Evolutionary conservation across 2,888 invertebrate species (phyloP).

Genomic region (Colletes collaris): DNA sequence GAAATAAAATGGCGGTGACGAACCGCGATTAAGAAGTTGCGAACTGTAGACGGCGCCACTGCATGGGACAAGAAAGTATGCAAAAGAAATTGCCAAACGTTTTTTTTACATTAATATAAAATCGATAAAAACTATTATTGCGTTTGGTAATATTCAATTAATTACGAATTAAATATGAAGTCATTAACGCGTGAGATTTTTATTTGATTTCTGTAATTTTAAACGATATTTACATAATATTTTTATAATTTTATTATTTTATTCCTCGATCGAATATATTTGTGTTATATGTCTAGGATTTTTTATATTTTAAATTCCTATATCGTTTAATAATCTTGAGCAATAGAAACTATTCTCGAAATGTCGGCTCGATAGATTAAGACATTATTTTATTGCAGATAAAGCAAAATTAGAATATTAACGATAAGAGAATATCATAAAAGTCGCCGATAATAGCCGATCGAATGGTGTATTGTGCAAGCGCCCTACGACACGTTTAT

Average conservation of each 20-base stretch:
- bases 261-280: not conserved
- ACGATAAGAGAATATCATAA: constrained; percentile 41
- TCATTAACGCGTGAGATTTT: not conserved
- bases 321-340: not conserved
- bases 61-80: constrained; percentile 38
- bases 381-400: constrained; percentile 38
- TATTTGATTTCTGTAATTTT: not conserved
- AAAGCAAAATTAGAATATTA: constrained; percentile 40
- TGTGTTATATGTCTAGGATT: too few species aligned
- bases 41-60: constrained; percentile 64
- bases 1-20: constrained; percentile 73
- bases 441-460: constrained; percentile 36
- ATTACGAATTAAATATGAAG: not conserved
- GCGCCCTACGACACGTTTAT: constrained; percentile 29
- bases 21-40: constrained; percentile 33
- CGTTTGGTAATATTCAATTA: not conserved
- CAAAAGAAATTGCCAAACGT: not conserved
- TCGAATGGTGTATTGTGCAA: constrained; percentile 39
- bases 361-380: constrained; percentile 17
- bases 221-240: not conserved
- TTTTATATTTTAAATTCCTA: not conserved
- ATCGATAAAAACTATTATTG: not conserved
- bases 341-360: not conserved
- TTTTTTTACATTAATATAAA: not conserved
- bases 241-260: not conserved